Conservation (phyloP, 2,888 invertebrate genomes). For the Elmis aenea region DNA sequence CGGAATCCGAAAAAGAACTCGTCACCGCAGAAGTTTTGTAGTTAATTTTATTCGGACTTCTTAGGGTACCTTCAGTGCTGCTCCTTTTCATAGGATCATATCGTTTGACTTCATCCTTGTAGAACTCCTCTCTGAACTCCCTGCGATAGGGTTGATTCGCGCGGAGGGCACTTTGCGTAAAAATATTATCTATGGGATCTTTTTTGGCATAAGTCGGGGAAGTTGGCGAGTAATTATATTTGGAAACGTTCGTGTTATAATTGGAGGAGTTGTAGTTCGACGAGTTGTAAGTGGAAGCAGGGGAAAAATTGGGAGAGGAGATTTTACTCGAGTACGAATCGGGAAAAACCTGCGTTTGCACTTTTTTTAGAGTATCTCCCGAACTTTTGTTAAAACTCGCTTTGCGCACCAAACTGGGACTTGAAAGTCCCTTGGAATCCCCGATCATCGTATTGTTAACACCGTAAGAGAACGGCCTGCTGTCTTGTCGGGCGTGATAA, state of each 20-base stretch:
- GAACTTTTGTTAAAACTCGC: constrained; percentile 50
- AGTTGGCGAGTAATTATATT: constrained; percentile 19
- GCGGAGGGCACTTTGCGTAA: constrained; percentile 42
- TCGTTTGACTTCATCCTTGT: constrained; percentile 39
- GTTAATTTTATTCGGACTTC: constrained; percentile 34
- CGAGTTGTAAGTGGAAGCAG: constrained; percentile 12
- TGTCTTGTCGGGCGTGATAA: constrained; percentile 86
- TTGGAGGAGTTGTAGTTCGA: constrained; percentile 13
- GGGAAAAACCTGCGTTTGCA: constrained; percentile 43
- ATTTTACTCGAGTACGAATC: constrained; percentile 27
- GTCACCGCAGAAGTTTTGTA: constrained; percentile 34
- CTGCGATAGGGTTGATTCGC: constrained; percentile 39
- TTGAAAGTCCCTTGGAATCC: constrained; percentile 60
- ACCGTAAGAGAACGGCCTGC: constrained; percentile 86
- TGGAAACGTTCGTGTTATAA: constrained; percentile 20
- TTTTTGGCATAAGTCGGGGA: constrained; percentile 16
- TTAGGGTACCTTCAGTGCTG: constrained; percentile 42
- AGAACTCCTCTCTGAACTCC: constrained; percentile 43
- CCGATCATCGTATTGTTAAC: constrained; percentile 48
- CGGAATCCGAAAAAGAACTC: constrained; percentile 44
- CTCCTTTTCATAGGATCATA: constrained; percentile 44
- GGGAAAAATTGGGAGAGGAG: constrained; percentile 31
- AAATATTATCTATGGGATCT: constrained; percentile 46
- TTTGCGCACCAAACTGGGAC: constrained; percentile 78
- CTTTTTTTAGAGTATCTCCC: constrained; percentile 43